A percentile compares a stretch with the other conserved stretches of the same genome.
These are phyloP conservation scores for Conger conger DNA, from an alignment of 2,113 vertebrate species.

Conservation along the genomic window DNA sequence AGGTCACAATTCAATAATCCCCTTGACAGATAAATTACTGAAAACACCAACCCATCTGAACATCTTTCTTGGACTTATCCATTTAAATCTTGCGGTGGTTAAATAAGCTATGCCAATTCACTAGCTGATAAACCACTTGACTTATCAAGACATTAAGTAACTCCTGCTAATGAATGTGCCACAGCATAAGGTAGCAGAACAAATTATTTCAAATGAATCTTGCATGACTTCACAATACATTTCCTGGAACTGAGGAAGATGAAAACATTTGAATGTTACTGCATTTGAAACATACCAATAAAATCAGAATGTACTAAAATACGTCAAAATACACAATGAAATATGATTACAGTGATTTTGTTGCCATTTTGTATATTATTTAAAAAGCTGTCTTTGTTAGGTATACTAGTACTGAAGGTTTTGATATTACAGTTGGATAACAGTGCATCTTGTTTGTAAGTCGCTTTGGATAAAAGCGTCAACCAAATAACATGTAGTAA, in stretches of 20 bases:
- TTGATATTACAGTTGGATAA: background rate
- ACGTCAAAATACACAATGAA: background rate
- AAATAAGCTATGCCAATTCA: background rate
- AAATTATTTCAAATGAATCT: background rate
- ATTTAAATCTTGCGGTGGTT: background rate
- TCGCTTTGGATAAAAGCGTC: too few relatives aligned
- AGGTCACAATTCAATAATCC: constrained; percentile 46
- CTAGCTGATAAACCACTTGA: background rate
- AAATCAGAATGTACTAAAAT: background rate
- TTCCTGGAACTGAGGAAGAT: too few relatives aligned
- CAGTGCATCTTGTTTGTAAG: background rate
- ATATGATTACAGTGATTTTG: background rate
- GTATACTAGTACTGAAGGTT: background rate
- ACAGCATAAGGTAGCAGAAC: background rate
- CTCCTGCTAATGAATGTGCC: background rate
- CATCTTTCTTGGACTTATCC: background rate
- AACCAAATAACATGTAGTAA: too few relatives aligned
- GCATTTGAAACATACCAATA: too few relatives aligned
- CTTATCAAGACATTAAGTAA: background rate
- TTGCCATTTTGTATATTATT: background rate
- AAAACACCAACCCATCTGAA: constrained; percentile 33
- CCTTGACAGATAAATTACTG: constrained; percentile 31
- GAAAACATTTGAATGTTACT: too few relatives aligned
- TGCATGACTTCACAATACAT: background rate
- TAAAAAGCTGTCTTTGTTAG: background rate